Percentiles rank a stretch among this genome's conserved stretches.
Evolutionary conservation across 2,797 vertebrate genomes (phyloP).

Genomic region (Centroberyx gerrardi): DNA sequence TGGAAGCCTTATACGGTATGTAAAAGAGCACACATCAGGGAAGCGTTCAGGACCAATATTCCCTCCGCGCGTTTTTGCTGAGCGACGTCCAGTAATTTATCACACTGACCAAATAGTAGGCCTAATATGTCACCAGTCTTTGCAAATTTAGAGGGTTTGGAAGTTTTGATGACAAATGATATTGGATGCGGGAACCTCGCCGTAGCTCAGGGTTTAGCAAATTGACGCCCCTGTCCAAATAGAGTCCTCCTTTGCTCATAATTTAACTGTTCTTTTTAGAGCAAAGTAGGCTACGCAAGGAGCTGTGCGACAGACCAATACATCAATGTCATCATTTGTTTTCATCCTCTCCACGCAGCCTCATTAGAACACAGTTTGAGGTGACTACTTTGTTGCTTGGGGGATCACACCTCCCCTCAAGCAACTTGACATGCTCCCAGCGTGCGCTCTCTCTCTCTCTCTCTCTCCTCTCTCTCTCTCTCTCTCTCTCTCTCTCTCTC

Average conservation of each 20-base stretch:
- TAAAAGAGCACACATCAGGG: conserved; percentile 21
- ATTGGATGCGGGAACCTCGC: conserved; percentile 25
- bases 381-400: conserved; percentile 75
- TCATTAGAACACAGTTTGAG: conserved; percentile 80
- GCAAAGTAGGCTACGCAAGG: conserved; percentile 41
- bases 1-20: conserved; percentile 19
- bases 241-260: conserved; percentile 50
- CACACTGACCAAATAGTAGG: conserved; percentile 8
- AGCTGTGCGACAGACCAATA: conserved; percentile 59
- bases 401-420: conserved; percentile 67
- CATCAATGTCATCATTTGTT: conserved; percentile 80
- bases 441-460: conserved; percentile 54
- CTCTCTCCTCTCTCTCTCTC: conserved; percentile 36
- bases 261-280: conserved; percentile 39
- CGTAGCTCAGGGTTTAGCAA: conserved; percentile 22
- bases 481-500: conserved; percentile 44
- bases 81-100: conserved; percentile 55
- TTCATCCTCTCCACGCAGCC: conserved; percentile 70
- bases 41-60: no score
- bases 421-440: conserved; percentile 69
- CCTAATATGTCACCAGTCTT: conserved; percentile 17
- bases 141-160: conserved; percentile 5
- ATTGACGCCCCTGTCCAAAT: conserved; percentile 35
- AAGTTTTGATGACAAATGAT: conserved; percentile 18
- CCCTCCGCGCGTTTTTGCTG: neutral